Percentiles rank a stretch among this genome's conserved stretches.
Evolutionary conservation across 2,113 vertebrate genomes (phyloP).

Genomic region (Anoura caudifer): DNA sequence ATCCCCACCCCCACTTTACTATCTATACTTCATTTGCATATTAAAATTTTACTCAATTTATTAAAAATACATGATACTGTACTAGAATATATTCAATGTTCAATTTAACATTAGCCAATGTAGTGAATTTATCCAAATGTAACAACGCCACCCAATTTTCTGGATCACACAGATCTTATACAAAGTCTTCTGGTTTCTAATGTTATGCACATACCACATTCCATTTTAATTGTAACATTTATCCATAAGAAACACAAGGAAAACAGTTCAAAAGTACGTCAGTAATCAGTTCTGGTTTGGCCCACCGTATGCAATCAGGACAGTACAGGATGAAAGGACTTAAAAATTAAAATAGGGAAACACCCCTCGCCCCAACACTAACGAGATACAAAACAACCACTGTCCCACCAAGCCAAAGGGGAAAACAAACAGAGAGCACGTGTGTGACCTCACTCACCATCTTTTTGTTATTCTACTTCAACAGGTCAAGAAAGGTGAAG

Average conservation of each 20-base stretch:
- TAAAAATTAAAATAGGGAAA: slow-evolving; percentile 78
- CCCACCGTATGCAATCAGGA: slow-evolving; percentile 70
- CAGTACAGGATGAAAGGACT: slow-evolving; percentile 74
- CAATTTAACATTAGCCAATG: not conserved
- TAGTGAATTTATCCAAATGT: slow-evolving; percentile 43
- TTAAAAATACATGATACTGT: not conserved
- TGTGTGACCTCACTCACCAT: slow-evolving; percentile 95
- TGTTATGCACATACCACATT: slow-evolving; percentile 67
- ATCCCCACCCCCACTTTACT: not conserved
- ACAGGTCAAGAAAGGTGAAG: slow-evolving; percentile 89
- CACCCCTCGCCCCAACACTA: slow-evolving; percentile 75
- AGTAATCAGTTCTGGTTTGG: slow-evolving; percentile 72
- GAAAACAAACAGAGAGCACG: slow-evolving; percentile 85
- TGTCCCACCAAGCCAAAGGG: slow-evolving; percentile 83
- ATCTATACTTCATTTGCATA: slow-evolving; percentile 24
- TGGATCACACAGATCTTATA: slow-evolving; percentile 32
- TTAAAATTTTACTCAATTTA: slow-evolving; percentile 32
- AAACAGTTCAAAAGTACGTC: slow-evolving; percentile 71
- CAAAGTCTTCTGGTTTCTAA: slow-evolving; percentile 53
- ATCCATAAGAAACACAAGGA: slow-evolving; percentile 61
- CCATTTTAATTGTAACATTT: slow-evolving; percentile 67
- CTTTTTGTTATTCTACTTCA: slow-evolving; percentile 98
- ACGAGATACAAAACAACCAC: slow-evolving; percentile 78
- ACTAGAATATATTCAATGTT: not conserved
- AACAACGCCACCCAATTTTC: slow-evolving; percentile 32